These are phyloP conservation scores for Steinernema hermaphroditum DNA, from an alignment of 2,888 invertebrate species.

Conservation along the genomic window DNA sequence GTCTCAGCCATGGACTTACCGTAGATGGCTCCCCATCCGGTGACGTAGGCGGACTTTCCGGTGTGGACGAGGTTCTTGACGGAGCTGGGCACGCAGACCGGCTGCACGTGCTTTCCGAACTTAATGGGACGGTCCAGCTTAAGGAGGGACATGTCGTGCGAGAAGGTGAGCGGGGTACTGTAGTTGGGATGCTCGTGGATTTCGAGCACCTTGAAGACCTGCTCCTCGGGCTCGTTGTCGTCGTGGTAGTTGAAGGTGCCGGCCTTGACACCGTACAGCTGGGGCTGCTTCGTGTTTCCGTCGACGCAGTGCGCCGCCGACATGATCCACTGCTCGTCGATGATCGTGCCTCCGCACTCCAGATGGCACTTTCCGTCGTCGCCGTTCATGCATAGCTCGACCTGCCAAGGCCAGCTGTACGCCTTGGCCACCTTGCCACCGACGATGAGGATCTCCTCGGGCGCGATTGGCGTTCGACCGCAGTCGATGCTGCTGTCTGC, in stretches of 20 bases:
- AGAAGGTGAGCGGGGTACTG: conserved; percentile 25
- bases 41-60: conserved; percentile 35
- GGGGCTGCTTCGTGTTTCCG: not conserved
- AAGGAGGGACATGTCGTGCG: conserved; percentile 44
- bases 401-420: conserved; percentile 42
- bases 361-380: conserved; percentile 26
- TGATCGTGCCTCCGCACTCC: conserved; percentile 34
- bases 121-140: conserved; percentile 76
- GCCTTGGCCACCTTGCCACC: conserved; percentile 37
- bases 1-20: conserved; percentile 6
- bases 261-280: not conserved
- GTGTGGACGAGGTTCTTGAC: conserved; percentile 32
- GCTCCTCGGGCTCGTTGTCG: conserved; percentile 23
- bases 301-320: conserved; percentile 37
- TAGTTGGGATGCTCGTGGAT: conserved; percentile 30
- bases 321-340: conserved; percentile 37
- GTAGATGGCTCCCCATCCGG: conserved; percentile 35
- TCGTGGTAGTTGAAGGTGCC: conserved; percentile 27
- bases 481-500: conserved; percentile 30
- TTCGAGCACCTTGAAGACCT: conserved; percentile 6
- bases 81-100: conserved; percentile 83
- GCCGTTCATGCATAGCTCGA: conserved; percentile 32
- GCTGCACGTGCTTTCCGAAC: conserved; percentile 88
- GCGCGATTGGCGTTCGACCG: conserved; percentile 32
- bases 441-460: conserved; percentile 34